Percentiles rank a stretch among this genome's conserved stretches.
Conservation (phyloP, 2,113 vertebrate genomes). For the Cynocephalus volans region DNA sequence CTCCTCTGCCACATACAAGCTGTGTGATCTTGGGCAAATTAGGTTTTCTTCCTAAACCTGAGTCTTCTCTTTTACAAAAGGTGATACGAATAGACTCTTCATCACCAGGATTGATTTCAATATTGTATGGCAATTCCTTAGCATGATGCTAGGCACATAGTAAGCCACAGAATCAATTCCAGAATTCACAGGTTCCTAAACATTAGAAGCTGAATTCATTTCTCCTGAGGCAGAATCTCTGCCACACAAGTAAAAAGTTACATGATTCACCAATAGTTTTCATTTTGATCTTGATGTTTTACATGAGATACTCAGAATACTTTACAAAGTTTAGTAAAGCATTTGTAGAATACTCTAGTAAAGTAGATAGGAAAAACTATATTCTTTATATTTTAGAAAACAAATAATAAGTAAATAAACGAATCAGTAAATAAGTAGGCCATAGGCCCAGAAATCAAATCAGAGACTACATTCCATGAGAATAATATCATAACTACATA, state of each 20-base stretch:
- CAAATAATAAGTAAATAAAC: constrained; percentile 39
- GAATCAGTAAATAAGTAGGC: not conserved
- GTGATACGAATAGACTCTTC: not conserved
- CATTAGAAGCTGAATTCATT: not conserved
- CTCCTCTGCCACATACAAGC: not conserved
- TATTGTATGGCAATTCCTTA: not conserved
- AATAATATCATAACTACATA: not conserved
- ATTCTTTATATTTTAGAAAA: constrained; percentile 2
- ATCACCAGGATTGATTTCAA: constrained; percentile 15
- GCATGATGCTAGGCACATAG: not conserved
- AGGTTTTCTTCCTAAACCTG: not conserved
- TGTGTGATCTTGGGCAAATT: not conserved
- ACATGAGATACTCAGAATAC: not conserved
- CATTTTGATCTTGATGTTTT: constrained; percentile 24
- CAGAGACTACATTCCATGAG: not conserved
- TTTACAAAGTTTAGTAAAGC: not conserved
- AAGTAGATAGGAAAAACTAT: not conserved
- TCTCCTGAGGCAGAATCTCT: not conserved
- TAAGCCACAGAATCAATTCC: not conserved
- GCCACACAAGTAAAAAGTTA: not conserved
- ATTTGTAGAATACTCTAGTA: not conserved
- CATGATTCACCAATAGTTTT: not conserved
- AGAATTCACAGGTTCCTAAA: not conserved
- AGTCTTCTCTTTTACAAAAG: constrained; percentile 6
- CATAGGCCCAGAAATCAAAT: not conserved